A percentile compares a stretch with the other conserved stretches of the same genome.
These are phyloP conservation scores for Orthosia cruda DNA, from an alignment of 2,888 invertebrate genomes.

Conservation along the genomic window DNA sequence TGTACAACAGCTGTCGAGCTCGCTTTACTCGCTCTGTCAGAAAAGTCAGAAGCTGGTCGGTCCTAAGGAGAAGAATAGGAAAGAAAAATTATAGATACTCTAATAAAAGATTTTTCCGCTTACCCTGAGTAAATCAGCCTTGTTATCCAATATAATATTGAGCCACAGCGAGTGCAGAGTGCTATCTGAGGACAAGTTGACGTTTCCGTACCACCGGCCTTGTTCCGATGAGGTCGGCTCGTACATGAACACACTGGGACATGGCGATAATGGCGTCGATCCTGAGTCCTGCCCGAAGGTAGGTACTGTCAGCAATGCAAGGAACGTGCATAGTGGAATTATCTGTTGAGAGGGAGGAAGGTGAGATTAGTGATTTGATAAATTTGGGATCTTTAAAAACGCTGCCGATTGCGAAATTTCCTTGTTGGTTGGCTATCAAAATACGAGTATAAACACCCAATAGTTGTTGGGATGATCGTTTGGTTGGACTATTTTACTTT, in stretches of 20 bases:
- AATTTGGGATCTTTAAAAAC: no score
- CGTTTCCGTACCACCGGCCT: constrained; percentile 92
- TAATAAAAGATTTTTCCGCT: constrained; percentile 50
- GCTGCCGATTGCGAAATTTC: no score
- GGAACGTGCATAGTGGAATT: constrained; percentile 69
- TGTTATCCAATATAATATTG: constrained; percentile 91
- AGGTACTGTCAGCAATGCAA: constrained; percentile 76
- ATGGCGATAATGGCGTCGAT: constrained; percentile 88
- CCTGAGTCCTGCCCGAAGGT: constrained; percentile 76
- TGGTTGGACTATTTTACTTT: neutral
- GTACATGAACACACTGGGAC: constrained; percentile 92
- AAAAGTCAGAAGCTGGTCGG: no score
- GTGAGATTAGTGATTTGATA: neutral
- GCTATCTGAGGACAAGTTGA: constrained; percentile 91
- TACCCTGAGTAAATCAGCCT: constrained; percentile 93
- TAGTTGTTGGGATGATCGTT: no score
- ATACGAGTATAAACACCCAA: no score
- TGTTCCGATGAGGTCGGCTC: constrained; percentile 90
- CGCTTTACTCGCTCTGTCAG: no score
- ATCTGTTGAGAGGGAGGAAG: constrained; percentile 69
- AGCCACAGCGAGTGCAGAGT: constrained; percentile 92
- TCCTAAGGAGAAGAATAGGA: no score
- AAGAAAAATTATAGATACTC: no score
- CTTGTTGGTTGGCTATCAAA: no score
- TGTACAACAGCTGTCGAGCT: no score